phyloP scores from a whole-genome alignment of 2,113 vertebrate species.

The Argyrosomus japonicus region DNA sequence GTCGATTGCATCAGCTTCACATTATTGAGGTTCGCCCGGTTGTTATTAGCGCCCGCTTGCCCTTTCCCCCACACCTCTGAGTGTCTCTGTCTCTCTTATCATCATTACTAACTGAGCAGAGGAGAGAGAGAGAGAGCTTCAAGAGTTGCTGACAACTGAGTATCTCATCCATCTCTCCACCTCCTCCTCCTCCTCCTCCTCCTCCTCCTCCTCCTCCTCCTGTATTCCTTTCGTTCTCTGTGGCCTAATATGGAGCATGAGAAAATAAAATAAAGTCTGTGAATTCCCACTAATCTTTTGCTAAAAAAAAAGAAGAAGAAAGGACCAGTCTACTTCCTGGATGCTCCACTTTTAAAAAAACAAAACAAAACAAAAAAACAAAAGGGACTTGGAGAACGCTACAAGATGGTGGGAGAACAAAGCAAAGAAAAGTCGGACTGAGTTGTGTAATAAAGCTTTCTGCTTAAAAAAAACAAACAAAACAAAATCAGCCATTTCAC shows the following conservation, averaged over 20 bases:
- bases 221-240: constrained; percentile 51
- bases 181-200: constrained; percentile 13
- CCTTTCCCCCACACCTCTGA: constrained; percentile 13
- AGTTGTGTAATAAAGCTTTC: constrained; percentile 71
- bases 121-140: constrained; percentile 60
- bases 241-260: constrained; percentile 71
- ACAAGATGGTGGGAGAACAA: constrained; percentile 7
- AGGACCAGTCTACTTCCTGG: constrained; percentile 63
- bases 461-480: constrained; percentile 61
- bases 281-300: constrained; percentile 58
- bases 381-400: constrained; percentile 11
- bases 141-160: constrained; percentile 58
- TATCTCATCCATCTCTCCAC: constrained; percentile 40
- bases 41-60: constrained; percentile 61
- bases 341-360: constrained; percentile 45
- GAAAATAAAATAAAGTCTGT: constrained; percentile 68
- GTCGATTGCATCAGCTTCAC: constrained; percentile 55
- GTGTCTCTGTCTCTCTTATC: constrained; percentile 49
- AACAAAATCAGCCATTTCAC: constrained; percentile 75
- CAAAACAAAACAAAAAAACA: no score
- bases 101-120: constrained; percentile 58
- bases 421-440: constrained; percentile 33
- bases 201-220: constrained; percentile 27
- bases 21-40: constrained; percentile 62
- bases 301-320: constrained; percentile 17